Evolutionary conservation across 1,140 invertebrate species (phyloP), one percentile per base, ranked within the genome.

Genomic region (Caenorhabditis brenneri): DNA sequence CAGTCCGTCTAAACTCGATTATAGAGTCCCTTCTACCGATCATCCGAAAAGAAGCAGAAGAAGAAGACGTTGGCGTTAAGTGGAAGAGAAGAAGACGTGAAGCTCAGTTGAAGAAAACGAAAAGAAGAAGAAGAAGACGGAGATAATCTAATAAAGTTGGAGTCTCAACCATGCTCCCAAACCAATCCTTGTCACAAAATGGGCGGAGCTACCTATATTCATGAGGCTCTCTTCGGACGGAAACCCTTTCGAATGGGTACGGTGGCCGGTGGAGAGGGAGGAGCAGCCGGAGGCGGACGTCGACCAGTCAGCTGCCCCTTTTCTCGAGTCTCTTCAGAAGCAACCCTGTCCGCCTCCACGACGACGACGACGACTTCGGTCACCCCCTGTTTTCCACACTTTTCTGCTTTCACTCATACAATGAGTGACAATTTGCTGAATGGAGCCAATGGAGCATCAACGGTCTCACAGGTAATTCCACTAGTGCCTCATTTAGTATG

Each of bases 401-500:
- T 74, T 46, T 46, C 65, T 24, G 65, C 36, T 24, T 42, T 42
- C 36, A 46, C 65, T 46, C 36, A 46, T 22, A 42, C 65, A 46
- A 74, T 74, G 65, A 74, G 65, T n/a, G 65, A 74, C 65, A 74
- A 74, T 46, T 15, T 74, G 16, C 36, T 74, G 65, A 74, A 74
- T n/a, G 65, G 65, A 19, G 65, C 36, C 6, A 46, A 46, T n/a
- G 65, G 65, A 22, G 65, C 65, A 27, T 74, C 65, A 15, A 74
- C 65, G n/a, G 65, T 74, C 36, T 74, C 65, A 24, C 65, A 74
- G 65, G 65, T 74, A 74, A 74, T 31, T 51, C 49, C 49, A 22
- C 49, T 51, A 7, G 4, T 4, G 12, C n/a, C 55, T 58, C 55
- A 58, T 58, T 58, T 58, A 58, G 69, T 22, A 42, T 48, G 22